Conservation (phyloP, 2,113 vertebrate genomes). For the Myiopsitta monachus region DNA sequence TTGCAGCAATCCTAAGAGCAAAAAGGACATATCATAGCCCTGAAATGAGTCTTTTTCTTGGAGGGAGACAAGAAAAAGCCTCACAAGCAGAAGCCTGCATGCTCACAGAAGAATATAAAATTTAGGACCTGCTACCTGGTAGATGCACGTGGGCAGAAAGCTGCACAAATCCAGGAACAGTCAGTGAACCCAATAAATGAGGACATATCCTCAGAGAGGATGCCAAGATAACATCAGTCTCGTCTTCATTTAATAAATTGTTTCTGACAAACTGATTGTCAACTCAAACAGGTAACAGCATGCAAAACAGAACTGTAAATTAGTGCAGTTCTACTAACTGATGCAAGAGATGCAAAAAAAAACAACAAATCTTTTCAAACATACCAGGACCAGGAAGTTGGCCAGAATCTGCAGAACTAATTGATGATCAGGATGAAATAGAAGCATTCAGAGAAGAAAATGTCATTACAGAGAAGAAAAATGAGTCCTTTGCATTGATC, state of each 20-base stretch:
- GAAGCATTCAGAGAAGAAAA: neutral
- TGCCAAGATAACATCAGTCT: neutral
- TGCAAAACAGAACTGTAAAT: neutral
- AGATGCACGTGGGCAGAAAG: neutral
- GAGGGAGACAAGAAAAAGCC: neutral
- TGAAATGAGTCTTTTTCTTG: neutral
- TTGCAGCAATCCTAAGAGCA: neutral
- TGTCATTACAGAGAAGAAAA: neutral
- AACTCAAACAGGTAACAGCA: neutral
- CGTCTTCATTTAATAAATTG: neutral
- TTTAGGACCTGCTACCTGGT: neutral
- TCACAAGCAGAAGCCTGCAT: neutral
- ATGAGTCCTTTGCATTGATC: neutral
- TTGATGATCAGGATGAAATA: neutral
- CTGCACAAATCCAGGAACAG: neutral
- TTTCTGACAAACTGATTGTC: neutral
- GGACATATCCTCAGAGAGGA: neutral
- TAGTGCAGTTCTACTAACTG: neutral
- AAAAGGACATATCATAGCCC: neutral
- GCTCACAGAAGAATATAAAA: neutral
- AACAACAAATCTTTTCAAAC: neutral
- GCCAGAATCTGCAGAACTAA: slow-evolving; percentile 5
- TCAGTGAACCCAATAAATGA: neutral
- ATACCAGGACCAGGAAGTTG: neutral
- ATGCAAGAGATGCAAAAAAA: slow-evolving; percentile 3